Evolutionary conservation across 2,888 invertebrate species (phyloP).

Genomic region (Corbicula japonica): DNA sequence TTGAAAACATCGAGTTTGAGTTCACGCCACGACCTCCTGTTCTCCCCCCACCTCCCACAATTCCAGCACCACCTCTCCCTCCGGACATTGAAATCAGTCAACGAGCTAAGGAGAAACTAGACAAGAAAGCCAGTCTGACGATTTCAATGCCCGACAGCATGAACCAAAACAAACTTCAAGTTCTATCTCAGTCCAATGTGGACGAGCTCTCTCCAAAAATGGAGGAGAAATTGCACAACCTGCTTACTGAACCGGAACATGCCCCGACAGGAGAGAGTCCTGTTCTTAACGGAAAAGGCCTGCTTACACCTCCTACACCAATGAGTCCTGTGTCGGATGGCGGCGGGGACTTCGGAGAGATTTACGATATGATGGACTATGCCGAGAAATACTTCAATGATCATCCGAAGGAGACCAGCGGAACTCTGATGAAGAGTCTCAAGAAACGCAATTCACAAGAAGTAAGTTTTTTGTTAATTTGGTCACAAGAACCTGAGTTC

Average conservation of each 20-base stretch:
- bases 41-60: constrained; percentile 70
- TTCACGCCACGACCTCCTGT: constrained; percentile 54
- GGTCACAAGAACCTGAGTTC: too few species aligned
- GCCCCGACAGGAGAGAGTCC: constrained; percentile 13
- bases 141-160: constrained; percentile 53
- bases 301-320: constrained; percentile 54
- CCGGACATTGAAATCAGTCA: constrained; percentile 55
- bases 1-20: constrained; percentile 67
- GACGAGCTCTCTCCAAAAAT: constrained; percentile 76
- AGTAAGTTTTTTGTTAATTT: constrained; percentile 70
- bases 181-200: constrained; percentile 57
- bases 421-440: constrained; percentile 82
- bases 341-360: constrained; percentile 64
- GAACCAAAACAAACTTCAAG: constrained; percentile 62
- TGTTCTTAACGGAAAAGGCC: constrained; percentile 51
- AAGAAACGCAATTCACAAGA: constrained; percentile 78
- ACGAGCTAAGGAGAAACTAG: constrained; percentile 58
- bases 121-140: constrained; percentile 53
- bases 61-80: constrained; percentile 69
- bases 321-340: constrained; percentile 60
- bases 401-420: constrained; percentile 88
- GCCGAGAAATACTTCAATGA: constrained; percentile 97
- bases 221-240: constrained; percentile 66
- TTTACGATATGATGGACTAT: constrained; percentile 95
- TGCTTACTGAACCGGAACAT: constrained; percentile 58